Percentiles rank a stretch among this genome's conserved stretches.
These are phyloP conservation scores for Notocelia uddmanniana DNA, from an alignment of 2,888 invertebrate species.

Conservation along the genomic window DNA sequence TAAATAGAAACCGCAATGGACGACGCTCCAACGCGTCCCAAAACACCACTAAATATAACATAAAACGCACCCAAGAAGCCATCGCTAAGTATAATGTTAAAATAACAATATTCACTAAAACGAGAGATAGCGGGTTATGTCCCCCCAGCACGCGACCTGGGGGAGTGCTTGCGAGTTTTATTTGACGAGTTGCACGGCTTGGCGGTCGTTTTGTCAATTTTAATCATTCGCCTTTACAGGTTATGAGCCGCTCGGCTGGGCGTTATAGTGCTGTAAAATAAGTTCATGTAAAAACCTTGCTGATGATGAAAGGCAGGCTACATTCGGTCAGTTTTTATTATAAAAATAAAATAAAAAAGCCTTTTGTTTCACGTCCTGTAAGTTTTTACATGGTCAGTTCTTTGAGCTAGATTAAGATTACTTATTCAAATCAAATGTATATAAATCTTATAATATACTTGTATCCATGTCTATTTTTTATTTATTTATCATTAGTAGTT, in stretches of 20 bases:
- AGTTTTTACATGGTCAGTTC: no score
- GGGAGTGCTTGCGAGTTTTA: slow-evolving; percentile 56
- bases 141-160: slow-evolving; percentile 46
- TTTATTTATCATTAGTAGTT: no score
- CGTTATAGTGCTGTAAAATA: background rate
- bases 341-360: no score
- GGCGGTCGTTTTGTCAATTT: slow-evolving; percentile 43
- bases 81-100: slow-evolving; percentile 32
- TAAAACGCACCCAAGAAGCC: slow-evolving; percentile 24
- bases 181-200: slow-evolving; percentile 56
- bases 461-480: no score
- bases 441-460: no score
- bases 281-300: no score
- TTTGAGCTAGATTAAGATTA: no score
- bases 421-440: no score
- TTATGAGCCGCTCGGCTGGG: slow-evolving; percentile 18
- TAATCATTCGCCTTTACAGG: slow-evolving; percentile 29
- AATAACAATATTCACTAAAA: slow-evolving; percentile 46
- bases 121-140: slow-evolving; percentile 50
- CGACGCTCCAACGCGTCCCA: background rate
- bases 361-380: no score
- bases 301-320: no score
- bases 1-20: background rate
- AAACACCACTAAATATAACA: slow-evolving; percentile 30
- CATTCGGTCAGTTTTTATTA: no score